These are phyloP conservation scores for Oenanthe oenanthe DNA, from an alignment of 2,113 vertebrate genomes.

Conservation along the genomic window DNA sequence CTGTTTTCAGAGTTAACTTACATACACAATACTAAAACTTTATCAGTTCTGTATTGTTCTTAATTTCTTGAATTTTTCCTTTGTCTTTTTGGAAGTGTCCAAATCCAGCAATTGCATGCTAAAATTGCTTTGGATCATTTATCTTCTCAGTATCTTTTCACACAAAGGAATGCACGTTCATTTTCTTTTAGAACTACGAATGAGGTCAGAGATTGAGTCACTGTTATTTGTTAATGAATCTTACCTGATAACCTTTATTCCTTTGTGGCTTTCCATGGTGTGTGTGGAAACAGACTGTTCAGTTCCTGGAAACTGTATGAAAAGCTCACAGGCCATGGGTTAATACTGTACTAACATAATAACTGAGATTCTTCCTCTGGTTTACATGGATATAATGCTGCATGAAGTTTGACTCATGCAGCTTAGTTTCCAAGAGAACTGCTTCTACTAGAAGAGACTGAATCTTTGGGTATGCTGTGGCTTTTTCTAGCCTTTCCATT, in stretches of 20 bases:
- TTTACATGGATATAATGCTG: background rate
- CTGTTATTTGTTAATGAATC: slow-evolving; percentile 2
- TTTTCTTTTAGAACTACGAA: background rate
- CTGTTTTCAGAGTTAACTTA: background rate
- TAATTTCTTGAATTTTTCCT: background rate
- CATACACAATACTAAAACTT: background rate
- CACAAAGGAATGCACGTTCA: background rate
- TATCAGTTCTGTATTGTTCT: background rate
- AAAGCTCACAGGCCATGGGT: background rate
- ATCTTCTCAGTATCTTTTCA: background rate
- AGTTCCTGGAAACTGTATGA: background rate
- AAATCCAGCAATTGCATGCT: background rate
- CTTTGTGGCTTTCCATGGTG: background rate
- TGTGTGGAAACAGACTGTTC: background rate
- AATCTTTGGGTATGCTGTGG: background rate
- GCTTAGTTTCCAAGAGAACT: background rate
- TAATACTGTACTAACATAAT: background rate
- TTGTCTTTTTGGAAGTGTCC: background rate
- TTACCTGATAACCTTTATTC: background rate
- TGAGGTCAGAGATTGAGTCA: background rate
- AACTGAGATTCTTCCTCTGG: background rate
- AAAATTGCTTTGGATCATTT: background rate
- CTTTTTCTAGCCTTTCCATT: background rate
- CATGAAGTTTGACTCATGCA: background rate
- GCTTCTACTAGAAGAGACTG: background rate